Evolutionary conservation across 53 echinoderm and acorn worm genomes (phyloP).

Genomic region (Paracentrotus lividus): DNA sequence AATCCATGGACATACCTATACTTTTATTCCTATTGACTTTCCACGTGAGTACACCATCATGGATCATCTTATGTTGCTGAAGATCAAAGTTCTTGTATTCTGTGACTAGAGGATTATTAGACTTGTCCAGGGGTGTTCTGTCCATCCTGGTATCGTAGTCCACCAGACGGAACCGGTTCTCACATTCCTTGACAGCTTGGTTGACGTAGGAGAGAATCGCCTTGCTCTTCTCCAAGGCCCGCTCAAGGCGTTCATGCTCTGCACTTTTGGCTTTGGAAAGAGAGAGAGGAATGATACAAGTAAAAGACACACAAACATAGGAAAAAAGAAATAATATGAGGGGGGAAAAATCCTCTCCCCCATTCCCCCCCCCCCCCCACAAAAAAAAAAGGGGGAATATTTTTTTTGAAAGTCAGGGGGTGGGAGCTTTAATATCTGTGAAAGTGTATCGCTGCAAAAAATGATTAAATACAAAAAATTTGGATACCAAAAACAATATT

Average conservation of each 20-base stretch:
- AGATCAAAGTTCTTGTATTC: constrained; percentile 83
- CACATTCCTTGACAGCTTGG: constrained; percentile 90
- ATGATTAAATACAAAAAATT: too few relatives aligned
- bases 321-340: too few relatives aligned
- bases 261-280: constrained; percentile 74
- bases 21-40: constrained; percentile 88
- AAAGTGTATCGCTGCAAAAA: too few relatives aligned
- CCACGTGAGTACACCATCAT: constrained; percentile 89
- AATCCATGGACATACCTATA: constrained; percentile 74
- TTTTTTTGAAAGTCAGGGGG: too few relatives aligned
- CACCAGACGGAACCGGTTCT: constrained; percentile 79
- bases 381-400: too few relatives aligned
- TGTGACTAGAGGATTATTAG: constrained; percentile 66
- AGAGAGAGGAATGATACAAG: not conserved
- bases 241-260: constrained; percentile 76
- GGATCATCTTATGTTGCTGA: constrained; percentile 79
- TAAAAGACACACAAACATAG: not conserved
- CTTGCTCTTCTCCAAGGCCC: constrained; percentile 79
- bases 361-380: too few relatives aligned
- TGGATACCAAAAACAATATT: too few relatives aligned
- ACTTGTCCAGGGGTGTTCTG: constrained; percentile 84
- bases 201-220: constrained; percentile 86
- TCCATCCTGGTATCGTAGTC: constrained; percentile 84
- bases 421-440: too few relatives aligned
- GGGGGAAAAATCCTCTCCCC: too few relatives aligned